Evolutionary conservation across 2,797 vertebrate genomes (phyloP).

Genomic region (Gymnodraco acuticeps): DNA sequence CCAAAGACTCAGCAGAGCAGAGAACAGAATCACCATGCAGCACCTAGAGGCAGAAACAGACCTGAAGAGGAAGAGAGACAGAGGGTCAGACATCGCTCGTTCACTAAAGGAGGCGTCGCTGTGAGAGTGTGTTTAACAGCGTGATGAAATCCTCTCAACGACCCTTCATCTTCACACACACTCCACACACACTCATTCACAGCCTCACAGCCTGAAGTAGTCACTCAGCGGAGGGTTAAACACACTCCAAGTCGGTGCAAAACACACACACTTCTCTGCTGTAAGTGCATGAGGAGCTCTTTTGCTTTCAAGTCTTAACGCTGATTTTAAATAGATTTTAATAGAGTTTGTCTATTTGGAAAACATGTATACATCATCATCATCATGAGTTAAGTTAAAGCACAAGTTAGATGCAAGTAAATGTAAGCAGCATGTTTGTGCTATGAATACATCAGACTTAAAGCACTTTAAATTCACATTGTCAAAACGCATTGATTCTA

Average conservation of each 20-base stretch:
- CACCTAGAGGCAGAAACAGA: slow-evolving; percentile 3
- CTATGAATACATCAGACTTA: neutral
- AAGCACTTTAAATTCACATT: neutral
- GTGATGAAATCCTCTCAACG: slow-evolving; percentile 48
- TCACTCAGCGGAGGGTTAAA: neutral
- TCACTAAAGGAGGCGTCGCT: slow-evolving; percentile 36
- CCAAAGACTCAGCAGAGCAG: slow-evolving; percentile 10
- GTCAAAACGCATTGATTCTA: too few species aligned
- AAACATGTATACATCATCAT: neutral
- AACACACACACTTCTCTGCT: neutral
- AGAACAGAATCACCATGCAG: neutral
- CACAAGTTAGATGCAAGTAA: neutral
- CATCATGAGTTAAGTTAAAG: neutral
- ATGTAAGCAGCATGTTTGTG: neutral
- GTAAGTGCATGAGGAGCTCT: neutral
- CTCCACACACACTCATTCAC: slow-evolving; percentile 30
- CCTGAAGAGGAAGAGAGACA: slow-evolving; percentile 17
- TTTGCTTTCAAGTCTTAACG: neutral
- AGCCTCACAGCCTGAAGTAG: slow-evolving; percentile 3
- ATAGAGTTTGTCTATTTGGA: too few species aligned
- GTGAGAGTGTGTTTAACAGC: slow-evolving; percentile 44
- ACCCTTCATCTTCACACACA: slow-evolving; percentile 51
- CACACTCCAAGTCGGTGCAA: neutral
- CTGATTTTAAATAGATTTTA: neutral
- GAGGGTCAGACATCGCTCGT: slow-evolving; percentile 25